These are phyloP conservation scores for Kryptopterus vitreolus DNA, from an alignment of 2,797 vertebrate species.

Conservation along the genomic window DNA sequence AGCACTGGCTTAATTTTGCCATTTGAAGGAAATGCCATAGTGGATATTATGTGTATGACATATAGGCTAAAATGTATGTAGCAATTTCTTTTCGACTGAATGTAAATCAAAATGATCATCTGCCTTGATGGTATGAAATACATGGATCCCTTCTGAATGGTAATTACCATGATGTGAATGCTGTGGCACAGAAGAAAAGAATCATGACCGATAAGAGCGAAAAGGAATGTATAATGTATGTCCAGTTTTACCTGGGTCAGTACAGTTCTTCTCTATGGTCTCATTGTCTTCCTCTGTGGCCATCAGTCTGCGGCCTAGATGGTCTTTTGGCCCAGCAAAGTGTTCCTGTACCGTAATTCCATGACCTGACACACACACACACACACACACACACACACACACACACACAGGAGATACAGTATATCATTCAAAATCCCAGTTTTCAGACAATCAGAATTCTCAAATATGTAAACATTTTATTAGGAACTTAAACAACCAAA, in stretches of 20 bases:
- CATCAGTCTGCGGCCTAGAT: constrained; percentile 55
- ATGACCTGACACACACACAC: constrained; percentile 46
- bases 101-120: too few relatives aligned
- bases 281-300: constrained; percentile 42
- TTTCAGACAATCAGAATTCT: not conserved
- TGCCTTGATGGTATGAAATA: too few relatives aligned
- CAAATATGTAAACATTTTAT: not conserved
- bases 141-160: too few relatives aligned
- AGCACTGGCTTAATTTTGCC: constrained; percentile 24
- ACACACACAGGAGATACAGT: not conserved
- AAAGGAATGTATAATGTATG: not conserved
- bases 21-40: not conserved
- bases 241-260: constrained; percentile 51
- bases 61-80: too few relatives aligned
- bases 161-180: not conserved
- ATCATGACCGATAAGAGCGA: not conserved
- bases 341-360: constrained; percentile 46
- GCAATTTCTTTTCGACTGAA: too few relatives aligned
- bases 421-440: not conserved
- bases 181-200: not conserved
- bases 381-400: not conserved
- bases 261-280: constrained; percentile 56
- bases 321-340: constrained; percentile 29
- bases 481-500: too few relatives aligned
- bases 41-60: not conserved